Evolutionary conservation across 1,140 invertebrate genomes (phyloP).

Genomic region (Prorops nasuta): DNA sequence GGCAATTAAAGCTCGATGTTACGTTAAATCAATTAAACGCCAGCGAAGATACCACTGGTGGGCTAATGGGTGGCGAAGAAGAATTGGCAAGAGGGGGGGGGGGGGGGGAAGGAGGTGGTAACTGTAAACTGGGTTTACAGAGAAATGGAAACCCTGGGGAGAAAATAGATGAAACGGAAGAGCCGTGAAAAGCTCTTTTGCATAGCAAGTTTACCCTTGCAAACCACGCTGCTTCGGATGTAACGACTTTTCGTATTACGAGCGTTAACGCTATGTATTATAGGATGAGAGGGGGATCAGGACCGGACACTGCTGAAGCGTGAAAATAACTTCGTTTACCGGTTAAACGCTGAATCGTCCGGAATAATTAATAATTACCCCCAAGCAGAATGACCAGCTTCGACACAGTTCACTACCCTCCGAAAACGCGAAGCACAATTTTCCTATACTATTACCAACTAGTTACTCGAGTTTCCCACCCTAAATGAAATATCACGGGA

Average conservation of each 20-base stretch:
- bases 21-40: no score
- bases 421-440: conserved; percentile 7
- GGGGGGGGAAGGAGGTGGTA: no score
- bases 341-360: conserved; percentile 17
- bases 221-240: conserved; percentile 13
- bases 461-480: no score
- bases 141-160: neutral
- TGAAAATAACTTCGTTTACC: conserved; percentile 21
- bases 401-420: conserved; percentile 13
- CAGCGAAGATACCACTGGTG: no score
- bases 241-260: conserved; percentile 18
- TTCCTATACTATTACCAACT: no score
- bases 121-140: no score
- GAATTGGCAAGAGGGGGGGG: no score
- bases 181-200: conserved; percentile 7
- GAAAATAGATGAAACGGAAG: neutral
- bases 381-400: conserved; percentile 14
- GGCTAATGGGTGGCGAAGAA: no score
- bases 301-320: no score
- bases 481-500: no score
- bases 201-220: conserved; percentile 15
- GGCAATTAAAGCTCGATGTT: no score
- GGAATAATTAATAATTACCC: conserved; percentile 24
- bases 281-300: no score
- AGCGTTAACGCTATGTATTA: conserved; percentile 10